Evolutionary conservation across 2,113 vertebrate genomes (phyloP).

Genomic region (Toxotes chatareus): DNA sequence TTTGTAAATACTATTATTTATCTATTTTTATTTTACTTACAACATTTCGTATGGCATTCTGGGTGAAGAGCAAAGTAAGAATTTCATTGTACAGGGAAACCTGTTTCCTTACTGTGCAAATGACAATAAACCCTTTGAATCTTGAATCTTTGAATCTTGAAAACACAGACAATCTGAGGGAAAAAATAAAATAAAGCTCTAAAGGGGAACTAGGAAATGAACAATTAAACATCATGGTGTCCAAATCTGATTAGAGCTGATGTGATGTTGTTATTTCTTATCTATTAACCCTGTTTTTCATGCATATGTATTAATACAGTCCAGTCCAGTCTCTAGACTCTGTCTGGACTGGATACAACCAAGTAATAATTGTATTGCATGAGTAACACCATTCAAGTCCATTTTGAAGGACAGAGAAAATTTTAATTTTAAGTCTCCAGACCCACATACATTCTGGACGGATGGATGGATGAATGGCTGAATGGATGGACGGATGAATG

Average conservation of each 20-base stretch:
- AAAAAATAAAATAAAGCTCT: neutral
- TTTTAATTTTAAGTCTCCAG: neutral
- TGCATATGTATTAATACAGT: too few species aligned
- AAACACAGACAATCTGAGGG: neutral
- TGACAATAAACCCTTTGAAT: too few species aligned
- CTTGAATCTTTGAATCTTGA: too few species aligned
- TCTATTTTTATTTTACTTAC: too few species aligned
- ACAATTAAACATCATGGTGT: neutral
- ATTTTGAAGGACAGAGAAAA: neutral
- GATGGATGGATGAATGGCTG: constrained; percentile 3
- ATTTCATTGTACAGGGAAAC: too few species aligned
- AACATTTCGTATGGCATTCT: too few species aligned
- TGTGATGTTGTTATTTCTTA: neutral
- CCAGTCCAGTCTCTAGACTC: too few species aligned
- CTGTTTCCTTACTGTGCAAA: too few species aligned
- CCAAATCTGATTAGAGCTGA: constrained; percentile 13
- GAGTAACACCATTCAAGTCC: neutral
- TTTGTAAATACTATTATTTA: too few species aligned
- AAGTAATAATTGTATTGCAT: neutral
- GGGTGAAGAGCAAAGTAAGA: too few species aligned
- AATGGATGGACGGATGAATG: neutral
- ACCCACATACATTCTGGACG: constrained; percentile 21
- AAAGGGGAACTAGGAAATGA: neutral
- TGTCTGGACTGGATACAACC: neutral
- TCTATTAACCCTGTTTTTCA: neutral